phyloP scores from a whole-genome alignment of 2,797 vertebrate genomes.

The Cyprinodon diabolis region DNA sequence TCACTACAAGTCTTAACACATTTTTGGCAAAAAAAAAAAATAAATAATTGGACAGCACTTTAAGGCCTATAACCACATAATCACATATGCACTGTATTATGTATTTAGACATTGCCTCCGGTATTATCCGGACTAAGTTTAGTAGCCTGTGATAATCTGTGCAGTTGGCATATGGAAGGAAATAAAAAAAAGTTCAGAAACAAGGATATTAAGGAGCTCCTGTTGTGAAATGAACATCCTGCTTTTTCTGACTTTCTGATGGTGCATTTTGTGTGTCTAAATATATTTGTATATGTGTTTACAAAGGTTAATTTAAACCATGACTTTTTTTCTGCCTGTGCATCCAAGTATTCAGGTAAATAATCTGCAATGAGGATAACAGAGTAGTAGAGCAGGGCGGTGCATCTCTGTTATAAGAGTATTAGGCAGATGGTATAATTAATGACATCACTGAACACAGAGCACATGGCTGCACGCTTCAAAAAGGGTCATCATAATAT shows the following conservation, averaged over 20 bases:
- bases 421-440: slow-evolving; percentile 59
- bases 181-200: slow-evolving; percentile 74
- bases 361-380: slow-evolving; percentile 9
- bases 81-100: slow-evolving; percentile 54
- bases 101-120: slow-evolving; percentile 80
- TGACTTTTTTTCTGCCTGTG: slow-evolving; percentile 4
- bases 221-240: slow-evolving; percentile 43
- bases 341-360: slow-evolving; percentile 9
- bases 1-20: background rate
- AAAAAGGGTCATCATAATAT: slow-evolving; percentile 54
- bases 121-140: slow-evolving; percentile 73
- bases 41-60: slow-evolving; percentile 3
- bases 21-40: no score
- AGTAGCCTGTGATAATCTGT: slow-evolving; percentile 76
- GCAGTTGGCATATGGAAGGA: slow-evolving; percentile 73
- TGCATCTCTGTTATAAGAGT: slow-evolving; percentile 25
- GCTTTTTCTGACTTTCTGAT: slow-evolving; percentile 23
- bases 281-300: background rate
- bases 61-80: slow-evolving; percentile 26
- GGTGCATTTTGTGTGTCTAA: slow-evolving; percentile 10
- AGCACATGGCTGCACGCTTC: slow-evolving; percentile 34
- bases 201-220: slow-evolving; percentile 68
- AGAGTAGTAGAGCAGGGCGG: slow-evolving; percentile 9
- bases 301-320: slow-evolving; percentile 16
- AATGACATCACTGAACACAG: slow-evolving; percentile 59